phyloP scores from a whole-genome alignment of 2,888 invertebrate genomes.

The Argyra leucocephala region DNA sequence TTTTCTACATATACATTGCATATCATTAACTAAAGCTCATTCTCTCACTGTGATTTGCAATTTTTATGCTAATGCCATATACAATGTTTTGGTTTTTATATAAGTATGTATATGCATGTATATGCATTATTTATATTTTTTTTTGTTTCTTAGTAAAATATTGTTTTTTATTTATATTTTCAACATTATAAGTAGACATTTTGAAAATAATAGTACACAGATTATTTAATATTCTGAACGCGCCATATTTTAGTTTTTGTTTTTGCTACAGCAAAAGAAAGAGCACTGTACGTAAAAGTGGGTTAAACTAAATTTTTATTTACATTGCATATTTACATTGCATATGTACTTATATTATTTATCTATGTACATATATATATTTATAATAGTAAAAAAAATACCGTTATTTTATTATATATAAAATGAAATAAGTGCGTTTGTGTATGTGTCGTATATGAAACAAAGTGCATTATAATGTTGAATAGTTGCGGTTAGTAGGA shows the following conservation, averaged over 20 bases:
- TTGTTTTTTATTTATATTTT: not conserved
- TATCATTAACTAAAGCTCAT: no score
- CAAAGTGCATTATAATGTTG: no score
- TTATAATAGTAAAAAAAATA: no score
- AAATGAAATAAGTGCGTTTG: no score
- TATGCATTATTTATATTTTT: not conserved
- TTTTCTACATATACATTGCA: no score
- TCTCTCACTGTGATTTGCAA: no score
- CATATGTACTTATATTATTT: no score
- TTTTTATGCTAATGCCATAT: conserved; percentile 2
- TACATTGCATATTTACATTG: not conserved
- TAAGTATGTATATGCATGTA: not conserved
- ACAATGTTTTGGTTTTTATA: not conserved
- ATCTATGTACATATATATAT: no score
- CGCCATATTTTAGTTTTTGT: not conserved
- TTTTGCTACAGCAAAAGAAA: not conserved
- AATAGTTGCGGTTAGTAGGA: no score
- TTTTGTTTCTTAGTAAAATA: not conserved
- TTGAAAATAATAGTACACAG: not conserved
- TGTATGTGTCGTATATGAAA: no score
- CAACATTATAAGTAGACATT: not conserved
- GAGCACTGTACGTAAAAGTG: conserved; percentile 6
- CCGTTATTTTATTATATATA: no score
- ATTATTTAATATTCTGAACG: conserved; percentile 4
- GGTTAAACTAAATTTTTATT: not conserved